Evolutionary conservation across 2,888 invertebrate species (phyloP).

Genomic region (Meteorus cinctellus): DNA sequence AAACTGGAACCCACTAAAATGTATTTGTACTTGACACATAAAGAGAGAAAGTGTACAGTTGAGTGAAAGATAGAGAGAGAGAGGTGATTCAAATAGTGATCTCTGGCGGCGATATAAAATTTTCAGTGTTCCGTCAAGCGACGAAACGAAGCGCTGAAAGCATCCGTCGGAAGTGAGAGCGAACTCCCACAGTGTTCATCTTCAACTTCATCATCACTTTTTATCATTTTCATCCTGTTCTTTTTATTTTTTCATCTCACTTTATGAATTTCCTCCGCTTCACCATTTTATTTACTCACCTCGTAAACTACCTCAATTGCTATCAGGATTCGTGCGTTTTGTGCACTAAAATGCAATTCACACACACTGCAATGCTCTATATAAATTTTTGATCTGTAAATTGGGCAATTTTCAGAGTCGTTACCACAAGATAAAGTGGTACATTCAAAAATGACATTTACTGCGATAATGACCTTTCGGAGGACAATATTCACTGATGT

Average conservation of each 20-base stretch:
- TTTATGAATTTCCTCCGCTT: background rate
- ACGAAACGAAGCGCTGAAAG: slow-evolving; percentile 17
- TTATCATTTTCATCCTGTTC: background rate
- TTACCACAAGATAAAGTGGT: too few relatives aligned
- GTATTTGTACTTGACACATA: background rate
- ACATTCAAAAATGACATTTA: too few relatives aligned
- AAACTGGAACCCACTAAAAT: too few relatives aligned
- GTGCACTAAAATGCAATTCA: too few relatives aligned
- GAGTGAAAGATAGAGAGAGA: background rate
- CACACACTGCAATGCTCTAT: too few relatives aligned
- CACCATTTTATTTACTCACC: background rate
- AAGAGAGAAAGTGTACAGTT: background rate
- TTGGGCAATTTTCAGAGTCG: too few relatives aligned
- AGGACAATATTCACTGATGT: too few relatives aligned
- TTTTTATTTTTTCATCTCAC: background rate
- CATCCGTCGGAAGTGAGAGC: slow-evolving; percentile 22
- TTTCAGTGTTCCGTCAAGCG: slow-evolving; percentile 25
- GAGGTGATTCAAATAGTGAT: background rate
- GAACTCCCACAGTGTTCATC: background rate
- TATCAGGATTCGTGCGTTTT: background rate
- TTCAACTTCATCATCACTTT: slow-evolving; percentile 4
- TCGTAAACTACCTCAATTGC: background rate
- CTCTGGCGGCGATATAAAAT: slow-evolving; percentile 13
- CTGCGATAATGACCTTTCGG: too few relatives aligned
- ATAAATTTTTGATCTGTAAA: too few relatives aligned